Evolutionary conservation across 2,888 invertebrate genomes (phyloP).

Genomic region (Plusia festucae): DNA sequence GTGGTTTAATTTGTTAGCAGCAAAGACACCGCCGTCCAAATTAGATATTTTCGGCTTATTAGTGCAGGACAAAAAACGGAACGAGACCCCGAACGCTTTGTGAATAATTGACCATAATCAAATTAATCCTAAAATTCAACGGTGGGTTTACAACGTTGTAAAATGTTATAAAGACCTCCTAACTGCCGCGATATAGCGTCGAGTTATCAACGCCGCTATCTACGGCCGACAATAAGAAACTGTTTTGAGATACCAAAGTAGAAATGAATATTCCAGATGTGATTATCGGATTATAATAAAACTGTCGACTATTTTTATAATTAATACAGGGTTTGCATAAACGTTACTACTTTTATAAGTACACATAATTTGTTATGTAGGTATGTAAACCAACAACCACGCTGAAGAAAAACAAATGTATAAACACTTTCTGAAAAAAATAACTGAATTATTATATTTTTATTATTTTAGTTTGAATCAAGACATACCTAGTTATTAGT

Average conservation of each 20-base stretch:
- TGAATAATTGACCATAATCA: slow-evolving; percentile 89
- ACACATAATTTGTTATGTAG: too few relatives aligned
- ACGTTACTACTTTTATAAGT: too few relatives aligned
- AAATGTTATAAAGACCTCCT: slow-evolving; percentile 87
- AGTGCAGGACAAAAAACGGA: slow-evolving; percentile 83
- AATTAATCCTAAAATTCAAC: slow-evolving; percentile 89
- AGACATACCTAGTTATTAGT: neutral
- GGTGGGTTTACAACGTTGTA: slow-evolving; percentile 88
- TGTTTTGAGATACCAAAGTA: slow-evolving; percentile 20
- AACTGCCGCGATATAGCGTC: slow-evolving; percentile 81
- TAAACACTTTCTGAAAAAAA: too few relatives aligned
- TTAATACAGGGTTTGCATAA: neutral
- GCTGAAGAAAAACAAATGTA: too few relatives aligned
- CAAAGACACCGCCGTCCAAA: slow-evolving; percentile 88
- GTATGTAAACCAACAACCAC: too few relatives aligned
- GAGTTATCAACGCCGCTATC: slow-evolving; percentile 67
- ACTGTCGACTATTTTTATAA: neutral
- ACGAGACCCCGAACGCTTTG: slow-evolving; percentile 83
- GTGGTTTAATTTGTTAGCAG: slow-evolving; percentile 87
- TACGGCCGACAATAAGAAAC: slow-evolving; percentile 25
- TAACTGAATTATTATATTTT: neutral
- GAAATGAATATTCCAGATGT: neutral
- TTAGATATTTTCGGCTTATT: slow-evolving; percentile 88
- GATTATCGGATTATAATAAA: neutral
- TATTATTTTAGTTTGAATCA: neutral